These are phyloP conservation scores for Hemibagrus guttatus DNA, from an alignment of 2,797 vertebrate genomes.

Conservation along the genomic window DNA sequence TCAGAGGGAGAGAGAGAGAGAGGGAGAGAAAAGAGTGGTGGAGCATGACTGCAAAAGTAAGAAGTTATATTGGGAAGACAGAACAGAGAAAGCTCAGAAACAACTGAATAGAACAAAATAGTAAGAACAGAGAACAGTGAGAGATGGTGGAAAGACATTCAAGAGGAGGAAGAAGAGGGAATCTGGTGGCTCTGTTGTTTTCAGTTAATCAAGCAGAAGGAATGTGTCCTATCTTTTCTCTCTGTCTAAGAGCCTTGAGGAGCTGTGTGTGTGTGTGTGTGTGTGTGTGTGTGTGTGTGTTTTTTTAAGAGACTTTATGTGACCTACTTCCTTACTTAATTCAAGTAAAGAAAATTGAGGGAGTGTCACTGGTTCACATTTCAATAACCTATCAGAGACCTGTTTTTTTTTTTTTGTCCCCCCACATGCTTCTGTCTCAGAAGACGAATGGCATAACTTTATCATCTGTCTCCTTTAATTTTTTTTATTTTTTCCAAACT, in stretches of 20 bases:
- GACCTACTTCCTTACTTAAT: not conserved
- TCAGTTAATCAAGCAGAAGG: slow-evolving; percentile 43
- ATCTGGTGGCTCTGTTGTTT: slow-evolving; percentile 32
- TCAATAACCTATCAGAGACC: not conserved
- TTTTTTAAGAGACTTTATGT: not conserved
- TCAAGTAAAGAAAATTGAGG: not conserved
- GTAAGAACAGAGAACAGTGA: slow-evolving; percentile 12
- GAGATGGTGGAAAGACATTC: not conserved
- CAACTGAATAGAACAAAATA: not conserved
- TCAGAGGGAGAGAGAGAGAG: slow-evolving; percentile 31
- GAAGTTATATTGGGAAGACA: not conserved
- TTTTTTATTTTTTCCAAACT: too few species aligned
- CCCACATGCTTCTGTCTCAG: not conserved
- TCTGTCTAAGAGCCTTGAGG: slow-evolving; percentile 58
- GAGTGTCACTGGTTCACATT: not conserved
- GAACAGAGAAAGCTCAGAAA: not conserved
- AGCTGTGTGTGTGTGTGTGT: slow-evolving; percentile 37
- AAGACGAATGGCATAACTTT: not conserved
- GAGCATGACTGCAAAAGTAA: not conserved
- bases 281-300: slow-evolving; percentile 24
- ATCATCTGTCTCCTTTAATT: too few species aligned
- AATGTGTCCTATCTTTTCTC: slow-evolving; percentile 55
- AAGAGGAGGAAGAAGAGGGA: not conserved
- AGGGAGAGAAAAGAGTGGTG: slow-evolving; percentile 1
- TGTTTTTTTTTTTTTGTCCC: not conserved